Percentiles rank a stretch among this genome's conserved stretches.
Evolutionary conservation across 2,113 vertebrate species (phyloP).

Genomic region (Rousettus leschenaultii): DNA sequence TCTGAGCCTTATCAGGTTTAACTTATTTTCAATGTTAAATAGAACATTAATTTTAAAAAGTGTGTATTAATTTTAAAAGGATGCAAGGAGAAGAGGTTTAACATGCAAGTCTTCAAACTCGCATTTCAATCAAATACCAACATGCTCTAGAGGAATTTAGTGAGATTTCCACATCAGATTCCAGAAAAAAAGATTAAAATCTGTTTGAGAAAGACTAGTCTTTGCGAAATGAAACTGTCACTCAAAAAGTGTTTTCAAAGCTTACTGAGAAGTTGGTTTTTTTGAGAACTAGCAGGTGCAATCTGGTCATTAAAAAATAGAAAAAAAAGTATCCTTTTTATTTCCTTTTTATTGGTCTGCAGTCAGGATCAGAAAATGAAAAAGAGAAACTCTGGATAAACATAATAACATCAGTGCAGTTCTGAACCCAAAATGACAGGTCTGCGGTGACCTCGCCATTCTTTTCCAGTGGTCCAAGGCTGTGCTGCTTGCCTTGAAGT

Average conservation of each 20-base stretch:
- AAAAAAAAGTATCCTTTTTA: background rate
- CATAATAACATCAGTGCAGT: background rate
- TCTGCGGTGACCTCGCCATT: background rate
- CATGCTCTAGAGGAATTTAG: background rate
- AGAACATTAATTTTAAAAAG: conserved; percentile 50
- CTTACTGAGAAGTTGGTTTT: background rate
- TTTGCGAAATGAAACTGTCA: conserved; percentile 55
- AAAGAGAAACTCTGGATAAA: background rate
- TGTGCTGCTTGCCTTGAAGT: background rate
- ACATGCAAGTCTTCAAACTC: background rate
- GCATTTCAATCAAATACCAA: conserved; percentile 39
- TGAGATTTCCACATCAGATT: conserved; percentile 11
- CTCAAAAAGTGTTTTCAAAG: conserved; percentile 50
- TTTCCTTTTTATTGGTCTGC: background rate
- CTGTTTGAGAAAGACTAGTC: conserved; percentile 23
- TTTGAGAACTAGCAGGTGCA: conserved; percentile 1
- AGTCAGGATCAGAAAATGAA: conserved; percentile 1
- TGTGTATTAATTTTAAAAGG: conserved; percentile 50
- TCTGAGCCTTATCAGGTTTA: background rate
- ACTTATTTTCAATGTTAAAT: conserved; percentile 31
- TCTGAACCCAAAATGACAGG: background rate
- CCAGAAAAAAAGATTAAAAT: conserved; percentile 53
- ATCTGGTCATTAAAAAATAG: conserved; percentile 20
- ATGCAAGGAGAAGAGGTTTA: conserved; percentile 18
- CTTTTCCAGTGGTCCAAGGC: background rate